Base-by-base conservation (phyloP, 2,888 invertebrate species). In the Luperina nickerlii region DNA sequence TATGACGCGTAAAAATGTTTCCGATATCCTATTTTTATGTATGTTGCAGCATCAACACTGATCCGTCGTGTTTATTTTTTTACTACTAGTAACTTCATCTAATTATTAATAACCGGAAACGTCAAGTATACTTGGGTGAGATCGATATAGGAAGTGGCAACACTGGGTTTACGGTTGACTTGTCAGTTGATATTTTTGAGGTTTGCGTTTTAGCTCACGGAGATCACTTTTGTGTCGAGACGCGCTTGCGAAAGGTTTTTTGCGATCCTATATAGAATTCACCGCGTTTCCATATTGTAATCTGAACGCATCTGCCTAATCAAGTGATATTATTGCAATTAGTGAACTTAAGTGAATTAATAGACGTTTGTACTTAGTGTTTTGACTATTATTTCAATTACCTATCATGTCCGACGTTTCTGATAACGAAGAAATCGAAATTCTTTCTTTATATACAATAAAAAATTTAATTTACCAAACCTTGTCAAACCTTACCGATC, bases 81-180 rank as follows among this genome's bases (percentile, higher is more conserved):
- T 18, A 51, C 6, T 18, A 51, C 18, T 51, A 51, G 18, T 51
- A 51, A 5, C 51, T 13, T 6, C 60, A 60, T n/a, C 60, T 60
- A n/a, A n/a, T 60, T 57, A 60, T 60, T 60, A 60, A 13, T 60
- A 60, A 60, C 13, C n/a, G 60, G 60, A 60, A 60, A n/a, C n/a
- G 24, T 13, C n/a, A 60, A 60, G 60, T 13, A 24, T 4, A 60
- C 57, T 60, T 60, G 60, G 24, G 5, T 60, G n/a, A 13, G 13
- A 13, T 13, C n/a, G 60, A 60, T 60, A 60, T n/a, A n/a, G 5
- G 60, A 60, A 60, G 13, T 60, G 60, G 60, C 60, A 60, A 13
- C n/a, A 60, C 60, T 60, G 60, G n/a, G n/a, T 13, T 60, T n/a
- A 60, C 60, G n/a, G 60, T n/a, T n/a, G 60, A n/a, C 60, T 60